phyloP scores from a whole-genome alignment of 2,888 invertebrate genomes.

The Machimus atricapillus region DNA sequence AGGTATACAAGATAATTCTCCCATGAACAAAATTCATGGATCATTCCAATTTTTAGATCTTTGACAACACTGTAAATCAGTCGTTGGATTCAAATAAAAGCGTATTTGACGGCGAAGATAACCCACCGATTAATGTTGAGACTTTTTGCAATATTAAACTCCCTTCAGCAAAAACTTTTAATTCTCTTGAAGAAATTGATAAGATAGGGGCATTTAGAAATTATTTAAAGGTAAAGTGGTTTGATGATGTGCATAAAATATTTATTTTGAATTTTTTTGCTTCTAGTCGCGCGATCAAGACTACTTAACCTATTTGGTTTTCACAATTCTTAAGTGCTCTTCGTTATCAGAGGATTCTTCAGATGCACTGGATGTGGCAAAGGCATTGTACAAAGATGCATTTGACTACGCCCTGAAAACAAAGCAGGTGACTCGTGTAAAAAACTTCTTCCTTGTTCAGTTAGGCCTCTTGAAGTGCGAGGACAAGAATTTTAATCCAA shows the following conservation, averaged over 20 bases:
- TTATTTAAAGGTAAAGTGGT: slow-evolving; percentile 54
- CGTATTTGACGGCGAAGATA: slow-evolving; percentile 46
- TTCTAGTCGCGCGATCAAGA: slow-evolving; percentile 57
- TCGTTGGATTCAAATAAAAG: slow-evolving; percentile 46
- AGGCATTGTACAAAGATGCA: slow-evolving; percentile 55
- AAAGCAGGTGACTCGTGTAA: slow-evolving; percentile 56
- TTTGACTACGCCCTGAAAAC: slow-evolving; percentile 58
- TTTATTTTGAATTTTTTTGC: slow-evolving; percentile 9
- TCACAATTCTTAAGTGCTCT: slow-evolving; percentile 59
- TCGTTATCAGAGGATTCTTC: slow-evolving; percentile 56
- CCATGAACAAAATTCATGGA: background rate
- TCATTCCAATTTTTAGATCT: background rate
- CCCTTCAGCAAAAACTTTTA: slow-evolving; percentile 58
- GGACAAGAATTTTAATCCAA: slow-evolving; percentile 55
- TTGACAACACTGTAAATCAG: slow-evolving; percentile 29
- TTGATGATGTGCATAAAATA: background rate
- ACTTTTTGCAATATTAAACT: slow-evolving; percentile 56
- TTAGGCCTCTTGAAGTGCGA: slow-evolving; percentile 58
- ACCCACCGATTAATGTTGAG: slow-evolving; percentile 52
- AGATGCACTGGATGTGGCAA: slow-evolving; percentile 56
- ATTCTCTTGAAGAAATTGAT: slow-evolving; percentile 54
- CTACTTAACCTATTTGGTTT: slow-evolving; percentile 57
- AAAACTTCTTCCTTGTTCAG: slow-evolving; percentile 59
- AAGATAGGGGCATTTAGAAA: slow-evolving; percentile 56
- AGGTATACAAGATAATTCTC: background rate